Conservation (phyloP, 2,888 invertebrate genomes). For the Cryptus viduatorius region DNA sequence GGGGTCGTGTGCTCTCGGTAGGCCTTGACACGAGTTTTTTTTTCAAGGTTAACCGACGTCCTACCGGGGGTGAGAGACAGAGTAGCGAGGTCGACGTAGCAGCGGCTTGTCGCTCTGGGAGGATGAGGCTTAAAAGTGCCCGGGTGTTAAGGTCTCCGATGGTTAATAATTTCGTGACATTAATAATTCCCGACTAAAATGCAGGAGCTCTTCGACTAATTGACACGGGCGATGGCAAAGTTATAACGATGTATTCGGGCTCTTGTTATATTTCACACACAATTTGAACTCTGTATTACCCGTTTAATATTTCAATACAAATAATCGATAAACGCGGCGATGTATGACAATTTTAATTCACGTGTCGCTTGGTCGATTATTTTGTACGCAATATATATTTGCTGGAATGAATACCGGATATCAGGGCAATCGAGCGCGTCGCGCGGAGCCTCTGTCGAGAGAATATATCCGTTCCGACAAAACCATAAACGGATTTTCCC, state of each 20-base stretch:
- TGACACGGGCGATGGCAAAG: constrained; percentile 32
- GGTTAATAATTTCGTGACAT: constrained; percentile 50
- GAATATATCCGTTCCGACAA: constrained; percentile 32
- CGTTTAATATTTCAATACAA: constrained; percentile 2
- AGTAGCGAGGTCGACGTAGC: constrained; percentile 35
- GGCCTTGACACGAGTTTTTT: constrained; percentile 49
- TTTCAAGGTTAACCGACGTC: constrained; percentile 31
- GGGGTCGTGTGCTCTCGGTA: constrained; percentile 13
- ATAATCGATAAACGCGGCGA: not conserved
- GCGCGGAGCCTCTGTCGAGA: not conserved
- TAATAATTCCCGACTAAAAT: constrained; percentile 39
- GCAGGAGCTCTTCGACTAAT: constrained; percentile 33
- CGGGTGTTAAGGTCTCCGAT: constrained; percentile 1
- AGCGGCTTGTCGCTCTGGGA: not conserved
- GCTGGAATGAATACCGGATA: constrained; percentile 22
- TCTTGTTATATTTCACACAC: not conserved
- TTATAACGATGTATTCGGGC: not conserved
- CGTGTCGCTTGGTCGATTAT: not conserved
- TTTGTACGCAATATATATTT: constrained; percentile 1
- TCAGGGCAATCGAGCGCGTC: constrained; percentile 17
- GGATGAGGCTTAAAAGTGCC: constrained; percentile 24
- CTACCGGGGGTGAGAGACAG: constrained; percentile 3
- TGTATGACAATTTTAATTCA: constrained; percentile 2
- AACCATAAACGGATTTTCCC: constrained; percentile 17
- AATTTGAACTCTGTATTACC: not conserved